Conservation (phyloP, 2,888 invertebrate species). For the Hyposoter dolosus region DNA sequence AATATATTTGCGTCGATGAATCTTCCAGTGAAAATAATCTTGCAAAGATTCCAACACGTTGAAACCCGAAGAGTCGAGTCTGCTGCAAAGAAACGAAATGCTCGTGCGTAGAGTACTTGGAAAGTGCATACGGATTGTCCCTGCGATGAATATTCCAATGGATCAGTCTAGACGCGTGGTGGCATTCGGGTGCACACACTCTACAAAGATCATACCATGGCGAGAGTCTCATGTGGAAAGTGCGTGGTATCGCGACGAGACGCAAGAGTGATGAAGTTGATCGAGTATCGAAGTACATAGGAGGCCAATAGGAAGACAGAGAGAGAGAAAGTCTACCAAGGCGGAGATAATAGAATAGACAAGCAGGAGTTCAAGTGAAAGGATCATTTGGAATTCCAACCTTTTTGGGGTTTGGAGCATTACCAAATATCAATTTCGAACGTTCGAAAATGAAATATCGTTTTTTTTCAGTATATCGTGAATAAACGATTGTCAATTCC, state of each 20-base stretch:
- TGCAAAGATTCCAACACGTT: not conserved
- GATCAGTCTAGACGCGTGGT: slow-evolving; percentile 50
- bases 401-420: not conserved
- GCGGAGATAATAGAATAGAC: slow-evolving; percentile 31
- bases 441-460: not conserved
- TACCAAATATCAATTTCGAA: not conserved
- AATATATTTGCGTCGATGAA: not conserved
- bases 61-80: slow-evolving; percentile 9
- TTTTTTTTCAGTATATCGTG: not conserved
- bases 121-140: slow-evolving; percentile 58
- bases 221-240: slow-evolving; percentile 53
- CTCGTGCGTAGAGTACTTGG: slow-evolving; percentile 59
- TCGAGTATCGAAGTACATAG: slow-evolving; percentile 34
- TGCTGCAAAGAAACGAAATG: slow-evolving; percentile 44
- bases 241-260: slow-evolving; percentile 44
- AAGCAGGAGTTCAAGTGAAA: slow-evolving; percentile 27
- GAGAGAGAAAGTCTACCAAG: not conserved
- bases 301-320: not conserved
- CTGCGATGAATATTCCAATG: slow-evolving; percentile 48
- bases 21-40: not conserved
- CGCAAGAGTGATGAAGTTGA: slow-evolving; percentile 38
- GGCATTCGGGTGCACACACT: slow-evolving; percentile 36
- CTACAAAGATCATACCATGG: slow-evolving; percentile 16
- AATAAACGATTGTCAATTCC: not conserved
- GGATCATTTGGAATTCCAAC: slow-evolving; percentile 9